phyloP scores from a whole-genome alignment of 2,888 invertebrate genomes.

The Trisateles emortualis region DNA sequence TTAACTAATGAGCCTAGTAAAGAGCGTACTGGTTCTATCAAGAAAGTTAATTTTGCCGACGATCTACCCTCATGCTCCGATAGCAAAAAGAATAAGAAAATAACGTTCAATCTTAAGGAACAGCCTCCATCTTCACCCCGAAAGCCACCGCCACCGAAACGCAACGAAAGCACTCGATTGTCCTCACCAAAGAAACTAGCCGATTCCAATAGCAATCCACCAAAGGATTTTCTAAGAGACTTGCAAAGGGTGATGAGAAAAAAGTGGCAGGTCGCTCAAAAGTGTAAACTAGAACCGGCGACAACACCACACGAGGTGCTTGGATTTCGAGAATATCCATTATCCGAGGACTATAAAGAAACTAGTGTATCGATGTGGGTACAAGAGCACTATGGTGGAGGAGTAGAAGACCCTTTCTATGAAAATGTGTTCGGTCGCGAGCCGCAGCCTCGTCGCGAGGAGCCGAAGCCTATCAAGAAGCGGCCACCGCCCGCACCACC shows the following conservation, averaged over 20 bases:
- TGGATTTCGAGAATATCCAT: slow-evolving; percentile 94
- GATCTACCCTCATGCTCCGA: slow-evolving; percentile 80
- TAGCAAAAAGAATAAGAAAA: slow-evolving; percentile 88
- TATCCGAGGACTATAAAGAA: slow-evolving; percentile 91
- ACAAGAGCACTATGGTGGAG: slow-evolving; percentile 93
- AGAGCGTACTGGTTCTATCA: slow-evolving; percentile 81
- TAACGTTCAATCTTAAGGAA: slow-evolving; percentile 87
- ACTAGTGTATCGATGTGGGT: slow-evolving; percentile 96
- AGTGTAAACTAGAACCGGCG: slow-evolving; percentile 95
- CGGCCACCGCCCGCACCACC: slow-evolving; percentile 96
- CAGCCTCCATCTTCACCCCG: slow-evolving; percentile 87
- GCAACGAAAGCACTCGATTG: slow-evolving; percentile 91
- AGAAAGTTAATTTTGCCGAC: slow-evolving; percentile 89
- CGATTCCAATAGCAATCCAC: slow-evolving; percentile 91
- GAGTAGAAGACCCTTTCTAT: slow-evolving; percentile 88
- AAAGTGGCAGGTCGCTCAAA: slow-evolving; percentile 97
- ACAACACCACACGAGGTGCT: slow-evolving; percentile 96
- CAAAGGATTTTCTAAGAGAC: slow-evolving; percentile 94
- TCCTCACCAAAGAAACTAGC: slow-evolving; percentile 92
- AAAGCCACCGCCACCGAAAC: slow-evolving; percentile 91
- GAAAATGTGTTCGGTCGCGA: slow-evolving; percentile 89
- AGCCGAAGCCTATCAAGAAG: slow-evolving; percentile 86
- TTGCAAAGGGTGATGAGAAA: slow-evolving; percentile 97
- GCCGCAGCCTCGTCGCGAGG: slow-evolving; percentile 64
- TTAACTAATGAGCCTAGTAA: slow-evolving; percentile 67